Evolutionary conservation across 2,888 invertebrate genomes (phyloP).

Genomic region (Stegophylla sp.): DNA sequence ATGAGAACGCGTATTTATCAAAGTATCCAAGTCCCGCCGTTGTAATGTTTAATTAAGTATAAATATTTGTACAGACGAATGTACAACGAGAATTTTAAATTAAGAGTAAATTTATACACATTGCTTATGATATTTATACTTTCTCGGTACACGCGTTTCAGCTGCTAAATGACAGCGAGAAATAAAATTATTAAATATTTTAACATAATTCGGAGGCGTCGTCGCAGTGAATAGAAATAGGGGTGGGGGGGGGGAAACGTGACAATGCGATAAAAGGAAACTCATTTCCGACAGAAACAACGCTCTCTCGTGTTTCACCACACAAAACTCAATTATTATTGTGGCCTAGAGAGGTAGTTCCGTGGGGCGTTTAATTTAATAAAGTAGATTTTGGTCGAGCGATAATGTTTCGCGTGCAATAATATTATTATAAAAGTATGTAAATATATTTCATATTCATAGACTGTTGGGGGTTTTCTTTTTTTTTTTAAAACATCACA

Average conservation of each 20-base stretch:
- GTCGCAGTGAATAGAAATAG: not conserved
- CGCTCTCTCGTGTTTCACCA: not conserved
- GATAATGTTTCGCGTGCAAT: not conserved
- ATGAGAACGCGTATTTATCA: no score
- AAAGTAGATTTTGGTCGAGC: not conserved
- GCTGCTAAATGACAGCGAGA: not conserved
- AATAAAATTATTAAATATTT: not conserved
- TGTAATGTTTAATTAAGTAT: no score
- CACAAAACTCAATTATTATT: not conserved
- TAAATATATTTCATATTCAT: not conserved
- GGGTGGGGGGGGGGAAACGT: not conserved
- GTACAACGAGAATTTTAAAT: no score
- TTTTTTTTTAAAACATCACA: not conserved
- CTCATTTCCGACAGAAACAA: slow-evolving; percentile 19
- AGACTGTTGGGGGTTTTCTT: not conserved
- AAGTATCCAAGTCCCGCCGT: no score
- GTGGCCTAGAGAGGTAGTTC: not conserved
- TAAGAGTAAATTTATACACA: no score
- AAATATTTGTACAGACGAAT: no score
- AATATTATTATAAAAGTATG: not conserved
- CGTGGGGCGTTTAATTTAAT: not conserved
- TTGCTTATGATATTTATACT: no score
- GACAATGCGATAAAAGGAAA: slow-evolving; percentile 26
- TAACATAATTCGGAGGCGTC: not conserved
- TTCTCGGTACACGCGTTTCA: no score